Base-by-base conservation (phyloP, 2,113 vertebrate genomes). In the Malurus elegans region DNA sequence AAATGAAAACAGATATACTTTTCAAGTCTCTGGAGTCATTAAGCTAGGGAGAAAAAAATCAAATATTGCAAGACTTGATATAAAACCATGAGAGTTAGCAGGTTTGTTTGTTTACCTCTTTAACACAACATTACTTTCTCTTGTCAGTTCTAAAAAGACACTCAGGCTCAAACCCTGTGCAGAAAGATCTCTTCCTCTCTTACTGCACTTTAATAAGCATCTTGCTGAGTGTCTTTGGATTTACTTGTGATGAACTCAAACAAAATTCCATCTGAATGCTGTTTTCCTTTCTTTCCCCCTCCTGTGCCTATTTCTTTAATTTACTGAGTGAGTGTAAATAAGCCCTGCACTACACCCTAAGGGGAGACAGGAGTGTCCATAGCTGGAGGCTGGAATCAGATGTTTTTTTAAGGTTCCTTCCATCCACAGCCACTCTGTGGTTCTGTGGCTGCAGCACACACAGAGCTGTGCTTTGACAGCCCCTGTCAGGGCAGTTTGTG, bases 1-100 rank as follows among this genome's bases (percentile, higher is more conserved):
- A 90, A 88, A 83, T 38, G 47, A 96, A 95, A 88, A 73, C 51
- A 86, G 71, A 80, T 88, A 92, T 57, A 65, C 45, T 89, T 90
- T 88, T 92, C 72, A 92, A 75, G 66, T 85, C 70, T 90, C 32
- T 62, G 10, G 10, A 94, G 67, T 65, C 70, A 72, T 87, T 91
- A 90, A 87, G 21, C 25, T 70, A 54, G 51, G 8, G 9, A 45
- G 8, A 34, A 58, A 76, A 66, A 75, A 36, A 66, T 23, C 29
- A 90, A 83, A 94, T 80, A 62, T 67, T 74, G 21, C 61, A 79
- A 91, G 50, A 58, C 4, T 14, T 73, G 56, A 38, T 78, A 67
- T 48, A 86, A 82, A 93, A 62, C 18, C 31, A 17, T 53, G 32
- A 29, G 19, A 86, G 44, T 70, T 78, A 88, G 25, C 25, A 64